Evolutionary conservation across 1,140 invertebrate genomes (phyloP), one percentile per base, ranked within the genome.

Genomic region (Pachypsylla venusta): DNA sequence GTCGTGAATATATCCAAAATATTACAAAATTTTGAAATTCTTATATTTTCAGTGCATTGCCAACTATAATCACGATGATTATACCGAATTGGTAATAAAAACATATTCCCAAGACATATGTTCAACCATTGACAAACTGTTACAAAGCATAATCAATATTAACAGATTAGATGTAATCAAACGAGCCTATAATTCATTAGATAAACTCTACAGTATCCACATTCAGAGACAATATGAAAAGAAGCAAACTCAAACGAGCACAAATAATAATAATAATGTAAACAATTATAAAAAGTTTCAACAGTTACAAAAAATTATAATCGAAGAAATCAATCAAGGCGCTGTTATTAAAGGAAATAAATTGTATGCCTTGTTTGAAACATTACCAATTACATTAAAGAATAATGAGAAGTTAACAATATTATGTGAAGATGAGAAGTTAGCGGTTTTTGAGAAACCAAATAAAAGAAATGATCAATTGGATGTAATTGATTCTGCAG

Each of bases 91-190:
- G n/a, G 26, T 27, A 5, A 4, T 55, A 14, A 27, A 25, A 55
- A 24, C 54, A 55, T 55, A 19, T 55, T 4, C 26, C n/a, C 54
- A 55, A 25, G 26, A 55, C 16, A 27, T 19, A 25, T 19, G 25
- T 55, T 14, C 54, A 25, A 55, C 54, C 22, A 55, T 55, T 24
- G 54, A 27, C 12, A 55, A 55, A 55, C n/a, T 55, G 16, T 25
- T 55, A 16, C 22, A 55, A 27, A 24, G 14, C n/a, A 25, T 55
- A 24, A n/a, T 25, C 5, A 27, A 55, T 25, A 55, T 55, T 25
- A 2, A 55, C 5, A 25, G 54, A 55, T 27, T 19, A 25, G 54
- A 55, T 55, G 54, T 55, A 4, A 55, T 55, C 4, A 48, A 22
- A 48, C 5, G 16, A 5, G 22, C n/a, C 22, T 48, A n/a, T 22